phyloP scores from a whole-genome alignment of 2,888 invertebrate species.

The Drosophila recens region DNA sequence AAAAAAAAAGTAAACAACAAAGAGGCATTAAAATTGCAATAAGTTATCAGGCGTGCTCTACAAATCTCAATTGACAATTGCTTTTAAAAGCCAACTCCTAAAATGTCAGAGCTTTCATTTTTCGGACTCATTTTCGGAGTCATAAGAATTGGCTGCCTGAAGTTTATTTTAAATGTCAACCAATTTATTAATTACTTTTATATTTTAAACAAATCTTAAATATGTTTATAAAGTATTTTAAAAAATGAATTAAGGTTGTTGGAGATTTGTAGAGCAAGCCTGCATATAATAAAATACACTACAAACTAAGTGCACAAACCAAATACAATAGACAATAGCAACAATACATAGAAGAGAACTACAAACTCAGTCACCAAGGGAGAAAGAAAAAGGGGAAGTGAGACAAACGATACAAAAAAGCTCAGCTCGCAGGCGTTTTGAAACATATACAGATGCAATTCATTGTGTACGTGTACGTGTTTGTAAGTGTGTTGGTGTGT shows the following conservation, averaged over 20 bases:
- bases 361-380: slow-evolving; percentile 15
- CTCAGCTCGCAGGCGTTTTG: slow-evolving; percentile 40
- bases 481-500: slow-evolving; percentile 16
- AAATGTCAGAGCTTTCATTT: not conserved
- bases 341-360: slow-evolving; percentile 1
- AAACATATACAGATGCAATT: slow-evolving; percentile 54
- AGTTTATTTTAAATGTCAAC: too few species aligned
- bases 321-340: not conserved
- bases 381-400: not conserved
- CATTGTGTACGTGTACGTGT: slow-evolving; percentile 32
- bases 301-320: slow-evolving; percentile 43
- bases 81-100: too few species aligned
- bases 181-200: too few species aligned
- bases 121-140: not conserved
- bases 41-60: not conserved
- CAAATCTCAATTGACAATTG: not conserved
- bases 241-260: not conserved
- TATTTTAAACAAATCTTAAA: too few species aligned
- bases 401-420: slow-evolving; percentile 9
- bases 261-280: not conserved
- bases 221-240: too few species aligned
- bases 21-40: slow-evolving; percentile 34
- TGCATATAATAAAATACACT: slow-evolving; percentile 29
- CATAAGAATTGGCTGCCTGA: too few species aligned
- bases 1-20: slow-evolving; percentile 54